Evolutionary conservation across 2,888 invertebrate species (phyloP), one percentile per base, ranked within the genome.

Genomic region (Tetragnatha montana): DNA sequence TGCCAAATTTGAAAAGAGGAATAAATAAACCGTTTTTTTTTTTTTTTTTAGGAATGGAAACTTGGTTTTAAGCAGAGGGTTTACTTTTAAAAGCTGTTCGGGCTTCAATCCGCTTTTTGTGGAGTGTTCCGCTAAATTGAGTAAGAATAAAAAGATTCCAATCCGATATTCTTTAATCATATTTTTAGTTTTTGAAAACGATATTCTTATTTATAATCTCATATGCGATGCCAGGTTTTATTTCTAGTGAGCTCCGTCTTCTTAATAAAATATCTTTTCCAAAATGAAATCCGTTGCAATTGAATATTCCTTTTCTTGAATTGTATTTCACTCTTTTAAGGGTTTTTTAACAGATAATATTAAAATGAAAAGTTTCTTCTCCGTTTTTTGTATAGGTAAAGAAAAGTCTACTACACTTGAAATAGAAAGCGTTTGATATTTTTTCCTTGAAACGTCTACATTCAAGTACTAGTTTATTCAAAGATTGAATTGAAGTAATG

Each of bases 1-100:
- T 60, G 78, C 60, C 35, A 60, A 17, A 21, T 78, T 78, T 78
- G 14, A 78, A 78, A 78, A 35, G 21, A 60, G 60, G 51, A 78
- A 78, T 78, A 60, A 78, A 14, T 60, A 47, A 51, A 68, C 22
- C 60, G 21, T 78, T 68, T 75, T 49, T n/a, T n/a, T n/a, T n/a
- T n/a, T n/a, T n/a, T n/a, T n/a, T n/a, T 14, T 47, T 19, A n/a
- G 17, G 51, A 60, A 51, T 47, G 49, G 17, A 75, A n/a, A 60
- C 14, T 10, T 4, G 17, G 8, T 60, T 60, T 60, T 60, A 0
- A 4, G 60, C 60, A 17, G 60, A 4, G 12, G 12, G 60, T 10
- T 12, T 10, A 60, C 35, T 35, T 35, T 35, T 60, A 60, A 60
- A 60, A 60, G 60, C 60, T 60, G 60, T 60, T 60, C 12, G 60